Base-by-base conservation (phyloP, 2,888 invertebrate species). In the Hypselothyrea guttata region DNA sequence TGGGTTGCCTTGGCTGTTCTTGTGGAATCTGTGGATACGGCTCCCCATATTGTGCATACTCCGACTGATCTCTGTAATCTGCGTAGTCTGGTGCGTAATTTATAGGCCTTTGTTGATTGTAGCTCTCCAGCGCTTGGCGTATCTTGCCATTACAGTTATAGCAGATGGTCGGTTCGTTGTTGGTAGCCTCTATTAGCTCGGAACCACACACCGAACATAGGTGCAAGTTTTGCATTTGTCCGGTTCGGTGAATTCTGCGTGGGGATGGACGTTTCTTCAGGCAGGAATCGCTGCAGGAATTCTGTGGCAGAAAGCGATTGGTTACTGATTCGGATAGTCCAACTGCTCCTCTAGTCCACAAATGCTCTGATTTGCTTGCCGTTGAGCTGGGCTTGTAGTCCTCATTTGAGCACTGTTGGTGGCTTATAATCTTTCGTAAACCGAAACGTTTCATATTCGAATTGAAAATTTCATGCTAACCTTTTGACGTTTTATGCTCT, bases 401-500 rank as follows among this genome's bases (percentile, higher is more conserved):
- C 27, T 18, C 51, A 53, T 28, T 42, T n/a, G 30, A 34, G 59
- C 45, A 51, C 48, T 22, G 37, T 34, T 53, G 57, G 60, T 84
- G 79, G 68, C 42, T 52, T 72, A 75, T 40, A 60, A 65, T 66
- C 82, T 72, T 70, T 44, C 47, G 52, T 44, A 61, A 48, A 27
- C 48, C 56, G 11, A 64, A 70, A 46, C 30, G 56, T 59, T 47
- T 38, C 82, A 79, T 75, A 38, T 9, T 38, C 16, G 22, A 22
- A n/a, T 11, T 63, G 4, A 30, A 31, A 31, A 15, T 46, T 27
- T 42, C 16, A 35, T n/a, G n/a, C n/a, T n/a, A 9, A 45, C 13
- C 2, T 2, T 22, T 22, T 22, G 22, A 22, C 22, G 5, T 5
- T 22, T 5, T 22, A 22, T 5, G 22, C 22, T 4, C 3, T 22